Conservation (phyloP, 2,888 invertebrate species). For the Drosophila cognata region DNA sequence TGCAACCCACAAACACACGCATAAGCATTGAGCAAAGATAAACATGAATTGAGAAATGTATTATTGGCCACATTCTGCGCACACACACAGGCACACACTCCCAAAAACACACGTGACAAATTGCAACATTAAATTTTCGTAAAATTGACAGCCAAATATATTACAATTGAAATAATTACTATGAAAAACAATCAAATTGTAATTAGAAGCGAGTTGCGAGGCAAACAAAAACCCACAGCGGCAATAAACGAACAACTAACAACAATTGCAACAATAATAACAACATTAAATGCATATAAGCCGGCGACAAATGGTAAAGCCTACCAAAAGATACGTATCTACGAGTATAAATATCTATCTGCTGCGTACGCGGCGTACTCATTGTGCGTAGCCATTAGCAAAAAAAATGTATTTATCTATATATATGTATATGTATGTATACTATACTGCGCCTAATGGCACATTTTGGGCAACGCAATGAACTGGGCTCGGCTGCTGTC, state of each 20-base stretch:
- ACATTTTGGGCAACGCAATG: conserved; percentile 17
- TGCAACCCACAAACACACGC: not conserved
- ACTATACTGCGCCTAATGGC: conserved; percentile 19
- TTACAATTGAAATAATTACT: conserved; percentile 79
- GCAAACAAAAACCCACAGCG: conserved; percentile 32
- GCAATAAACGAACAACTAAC: conserved; percentile 14
- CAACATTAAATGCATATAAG: conserved; percentile 24
- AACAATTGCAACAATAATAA: conserved; percentile 27
- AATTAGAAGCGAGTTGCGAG: conserved; percentile 64
- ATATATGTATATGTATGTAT: not conserved
- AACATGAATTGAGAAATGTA: conserved; percentile 32
- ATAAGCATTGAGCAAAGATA: not conserved
- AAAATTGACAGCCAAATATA: conserved; percentile 66
- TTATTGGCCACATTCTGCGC: conserved; percentile 26
- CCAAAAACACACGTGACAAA: conserved; percentile 43
- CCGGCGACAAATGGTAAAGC: conserved; percentile 65
- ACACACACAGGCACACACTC: conserved; percentile 17
- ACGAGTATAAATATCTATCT: conserved; percentile 26
- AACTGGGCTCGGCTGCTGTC: conserved; percentile 32
- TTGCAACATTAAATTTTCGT: conserved; percentile 68
- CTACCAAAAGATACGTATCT: conserved; percentile 39
- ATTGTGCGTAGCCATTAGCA: conserved; percentile 47
- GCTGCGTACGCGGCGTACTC: conserved; percentile 45
- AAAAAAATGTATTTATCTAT: conserved; percentile 5
- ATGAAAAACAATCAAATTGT: conserved; percentile 76